Evolutionary conservation across 2,113 vertebrate species (phyloP).

Genomic region (Hyaena hyaena): DNA sequence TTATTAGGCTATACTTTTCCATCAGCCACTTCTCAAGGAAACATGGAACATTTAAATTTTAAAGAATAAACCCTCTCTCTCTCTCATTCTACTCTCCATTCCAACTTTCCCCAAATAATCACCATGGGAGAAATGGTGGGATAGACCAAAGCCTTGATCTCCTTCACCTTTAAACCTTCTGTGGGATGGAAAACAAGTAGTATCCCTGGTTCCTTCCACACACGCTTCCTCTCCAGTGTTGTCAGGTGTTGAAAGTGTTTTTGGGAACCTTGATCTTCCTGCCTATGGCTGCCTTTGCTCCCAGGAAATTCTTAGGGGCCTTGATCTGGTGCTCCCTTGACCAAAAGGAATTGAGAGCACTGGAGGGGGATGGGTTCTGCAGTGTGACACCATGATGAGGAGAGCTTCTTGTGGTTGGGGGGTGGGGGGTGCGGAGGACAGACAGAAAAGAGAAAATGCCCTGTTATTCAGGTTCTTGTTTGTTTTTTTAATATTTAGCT

Average conservation of each 20-base stretch:
- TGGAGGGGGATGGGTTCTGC: neutral
- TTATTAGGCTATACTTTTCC: conserved; percentile 35
- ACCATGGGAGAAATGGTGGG: neutral
- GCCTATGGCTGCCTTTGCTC: neutral
- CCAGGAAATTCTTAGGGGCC: neutral
- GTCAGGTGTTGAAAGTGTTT: neutral
- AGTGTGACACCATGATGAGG: neutral
- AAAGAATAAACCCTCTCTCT: conserved; percentile 7
- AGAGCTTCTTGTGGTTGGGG: neutral
- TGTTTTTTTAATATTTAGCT: conserved; percentile 40
- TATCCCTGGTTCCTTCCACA: neutral
- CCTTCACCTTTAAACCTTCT: neutral
- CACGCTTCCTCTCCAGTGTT: neutral
- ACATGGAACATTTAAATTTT: neutral
- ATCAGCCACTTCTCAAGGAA: conserved; percentile 30
- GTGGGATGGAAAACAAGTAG: neutral
- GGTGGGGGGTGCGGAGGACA: neutral
- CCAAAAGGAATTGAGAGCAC: neutral
- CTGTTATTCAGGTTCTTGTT: neutral
- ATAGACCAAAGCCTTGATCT: neutral
- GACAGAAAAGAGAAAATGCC: conserved; percentile 15
- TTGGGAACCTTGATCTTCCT: conserved; percentile 13
- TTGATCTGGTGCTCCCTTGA: neutral
- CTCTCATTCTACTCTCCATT: neutral
- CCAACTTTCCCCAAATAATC: conserved; percentile 26